A percentile compares a stretch with the other conserved stretches of the same genome.
Evolutionary conservation across 2,797 vertebrate species (phyloP).

Genomic region (Iguana delicatissima): DNA sequence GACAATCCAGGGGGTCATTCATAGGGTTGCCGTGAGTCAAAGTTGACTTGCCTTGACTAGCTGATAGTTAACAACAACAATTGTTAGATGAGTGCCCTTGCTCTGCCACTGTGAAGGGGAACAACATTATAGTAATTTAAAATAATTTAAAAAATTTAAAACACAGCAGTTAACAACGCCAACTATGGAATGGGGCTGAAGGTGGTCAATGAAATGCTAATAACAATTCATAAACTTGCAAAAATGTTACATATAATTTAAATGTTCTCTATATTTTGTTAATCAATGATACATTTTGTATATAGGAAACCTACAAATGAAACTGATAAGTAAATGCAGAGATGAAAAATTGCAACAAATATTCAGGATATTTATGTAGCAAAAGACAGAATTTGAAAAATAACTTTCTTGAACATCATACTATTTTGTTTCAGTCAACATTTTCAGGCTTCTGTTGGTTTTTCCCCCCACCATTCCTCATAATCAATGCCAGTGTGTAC

Average conservation of each 20-base stretch:
- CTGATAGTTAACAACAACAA: too few species aligned
- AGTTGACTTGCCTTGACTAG: too few species aligned
- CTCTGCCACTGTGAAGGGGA: too few species aligned
- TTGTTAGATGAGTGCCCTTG: too few species aligned
- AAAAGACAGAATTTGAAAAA: constrained; percentile 55
- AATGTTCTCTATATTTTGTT: constrained; percentile 34
- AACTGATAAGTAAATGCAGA: constrained; percentile 32
- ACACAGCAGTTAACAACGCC: too few species aligned
- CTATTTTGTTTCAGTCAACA: constrained; percentile 13
- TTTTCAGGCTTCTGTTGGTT: background rate
- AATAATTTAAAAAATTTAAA: too few species aligned
- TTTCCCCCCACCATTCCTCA: constrained; percentile 57
- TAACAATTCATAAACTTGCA: background rate
- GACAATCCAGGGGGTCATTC: too few species aligned
- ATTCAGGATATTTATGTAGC: constrained; percentile 30
- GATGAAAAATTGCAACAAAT: constrained; percentile 52
- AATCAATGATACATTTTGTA: constrained; percentile 58
- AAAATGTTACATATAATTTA: constrained; percentile 27
- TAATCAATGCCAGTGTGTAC: constrained; percentile 74
- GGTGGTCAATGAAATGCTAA: background rate
- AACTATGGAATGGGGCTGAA: too few species aligned
- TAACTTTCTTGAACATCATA: constrained; percentile 60
- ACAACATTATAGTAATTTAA: too few species aligned
- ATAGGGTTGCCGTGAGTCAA: too few species aligned
- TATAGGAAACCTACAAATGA: constrained; percentile 38